Evolutionary conservation across 2,888 invertebrate species (phyloP).

Genomic region (Monoplex corrugatus): DNA sequence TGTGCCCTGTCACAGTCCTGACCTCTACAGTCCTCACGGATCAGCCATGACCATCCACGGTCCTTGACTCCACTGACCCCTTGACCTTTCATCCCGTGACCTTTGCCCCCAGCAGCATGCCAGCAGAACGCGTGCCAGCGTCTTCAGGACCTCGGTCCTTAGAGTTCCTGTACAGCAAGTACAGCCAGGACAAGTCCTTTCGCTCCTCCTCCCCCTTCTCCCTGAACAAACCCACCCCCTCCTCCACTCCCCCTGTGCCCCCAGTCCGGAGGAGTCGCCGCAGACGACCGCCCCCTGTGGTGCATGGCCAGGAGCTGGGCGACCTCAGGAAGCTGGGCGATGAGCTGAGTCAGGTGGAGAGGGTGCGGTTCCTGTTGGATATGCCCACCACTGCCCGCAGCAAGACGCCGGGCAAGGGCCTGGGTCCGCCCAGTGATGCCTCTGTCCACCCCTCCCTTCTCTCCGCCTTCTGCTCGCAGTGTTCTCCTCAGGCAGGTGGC

Average conservation of each 20-base stretch:
- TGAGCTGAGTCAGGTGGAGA: slow-evolving; percentile 33
- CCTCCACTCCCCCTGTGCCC: neutral
- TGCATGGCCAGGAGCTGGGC: neutral
- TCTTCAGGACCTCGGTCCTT: slow-evolving; percentile 33
- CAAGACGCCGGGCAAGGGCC: neutral
- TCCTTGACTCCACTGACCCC: too few species aligned
- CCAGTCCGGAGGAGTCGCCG: neutral
- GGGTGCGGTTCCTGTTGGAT: slow-evolving; percentile 41
- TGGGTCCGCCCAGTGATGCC: too few species aligned
- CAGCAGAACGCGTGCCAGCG: slow-evolving; percentile 4
- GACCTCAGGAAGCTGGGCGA: slow-evolving; percentile 36
- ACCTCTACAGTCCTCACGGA: too few species aligned
- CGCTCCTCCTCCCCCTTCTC: neutral
- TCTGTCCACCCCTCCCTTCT: neutral
- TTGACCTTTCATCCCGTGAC: too few species aligned
- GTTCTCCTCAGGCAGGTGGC: neutral
- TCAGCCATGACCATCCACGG: too few species aligned
- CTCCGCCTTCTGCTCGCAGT: neutral
- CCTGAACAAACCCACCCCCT: neutral
- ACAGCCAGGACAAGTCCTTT: neutral
- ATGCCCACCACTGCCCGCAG: neutral
- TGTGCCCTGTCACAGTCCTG: too few species aligned
- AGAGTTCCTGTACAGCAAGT: slow-evolving; percentile 50
- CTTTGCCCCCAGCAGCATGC: slow-evolving; percentile 14
- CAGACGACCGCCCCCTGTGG: neutral